A percentile compares a stretch with the other conserved stretches of the same genome.
Conservation (phyloP, 2,888 invertebrate genomes). For the Stenurella melanura region DNA sequence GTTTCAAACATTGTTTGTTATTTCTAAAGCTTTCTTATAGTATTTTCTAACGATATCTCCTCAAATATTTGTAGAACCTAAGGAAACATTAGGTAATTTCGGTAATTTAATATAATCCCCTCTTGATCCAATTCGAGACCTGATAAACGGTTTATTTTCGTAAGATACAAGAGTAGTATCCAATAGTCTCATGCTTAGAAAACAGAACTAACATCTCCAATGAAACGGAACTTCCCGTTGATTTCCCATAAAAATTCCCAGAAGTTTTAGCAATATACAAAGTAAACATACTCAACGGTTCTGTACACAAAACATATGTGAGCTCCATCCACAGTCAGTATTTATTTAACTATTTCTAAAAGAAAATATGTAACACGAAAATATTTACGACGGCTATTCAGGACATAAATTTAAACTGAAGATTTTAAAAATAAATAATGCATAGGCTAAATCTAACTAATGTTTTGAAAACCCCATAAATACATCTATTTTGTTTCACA, state of each 20-base stretch:
- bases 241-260: constrained; percentile 14
- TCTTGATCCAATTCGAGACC: constrained; percentile 19
- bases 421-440: constrained; percentile 19
- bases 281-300: constrained; percentile 28
- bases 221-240: background rate
- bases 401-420: background rate
- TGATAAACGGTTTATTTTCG: constrained; percentile 29
- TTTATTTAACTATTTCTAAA: constrained; percentile 27
- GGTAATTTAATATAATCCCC: constrained; percentile 34
- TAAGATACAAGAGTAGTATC: constrained; percentile 5
- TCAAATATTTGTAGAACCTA: constrained; percentile 41
- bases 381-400: background rate
- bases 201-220: background rate
- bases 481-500: background rate
- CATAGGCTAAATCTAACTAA: constrained; percentile 21
- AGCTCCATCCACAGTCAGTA: constrained; percentile 7
- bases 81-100: constrained; percentile 42
- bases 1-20: constrained; percentile 16
- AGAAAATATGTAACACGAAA: constrained; percentile 4
- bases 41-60: constrained; percentile 29
- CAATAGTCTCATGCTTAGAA: constrained; percentile 1
- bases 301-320: constrained; percentile 21
- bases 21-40: constrained; percentile 16
- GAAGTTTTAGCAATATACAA: constrained; percentile 36
- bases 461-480: constrained; percentile 5